Evolutionary conservation across 2,797 vertebrate genomes (phyloP).

Genomic region (Oryzias dopingdopingensis): DNA sequence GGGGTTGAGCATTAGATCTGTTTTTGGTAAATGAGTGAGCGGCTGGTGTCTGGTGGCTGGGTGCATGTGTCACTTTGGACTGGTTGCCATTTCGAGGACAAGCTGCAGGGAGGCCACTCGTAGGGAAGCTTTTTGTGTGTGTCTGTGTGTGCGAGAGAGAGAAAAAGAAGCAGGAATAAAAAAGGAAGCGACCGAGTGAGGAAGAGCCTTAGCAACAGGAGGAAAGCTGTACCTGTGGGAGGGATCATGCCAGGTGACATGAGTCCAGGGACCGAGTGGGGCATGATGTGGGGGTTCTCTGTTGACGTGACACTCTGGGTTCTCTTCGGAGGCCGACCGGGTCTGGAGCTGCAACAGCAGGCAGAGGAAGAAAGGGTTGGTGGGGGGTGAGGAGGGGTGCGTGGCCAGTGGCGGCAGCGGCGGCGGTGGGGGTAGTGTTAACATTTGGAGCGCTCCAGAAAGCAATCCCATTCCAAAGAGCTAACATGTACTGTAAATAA

Average conservation of each 20-base stretch:
- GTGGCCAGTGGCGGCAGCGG: slow-evolving; percentile 12
- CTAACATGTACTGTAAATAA: slow-evolving; percentile 99
- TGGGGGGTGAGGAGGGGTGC: slow-evolving; percentile 15
- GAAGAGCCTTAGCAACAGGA: slow-evolving; percentile 27
- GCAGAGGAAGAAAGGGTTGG: slow-evolving; percentile 22
- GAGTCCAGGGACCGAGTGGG: slow-evolving; percentile 96
- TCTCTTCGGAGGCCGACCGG: slow-evolving; percentile 97
- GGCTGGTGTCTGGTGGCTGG: slow-evolving; percentile 73
- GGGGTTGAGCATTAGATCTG: slow-evolving; percentile 62
- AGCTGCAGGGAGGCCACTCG: slow-evolving; percentile 62
- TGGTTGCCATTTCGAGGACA: slow-evolving; percentile 77
- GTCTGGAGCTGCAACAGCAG: slow-evolving; percentile 88
- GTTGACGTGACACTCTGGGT: slow-evolving; percentile 97
- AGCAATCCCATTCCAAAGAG: slow-evolving; percentile 93
- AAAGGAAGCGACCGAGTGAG: neutral
- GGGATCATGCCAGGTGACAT: slow-evolving; percentile 99
- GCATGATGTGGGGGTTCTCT: slow-evolving; percentile 99
- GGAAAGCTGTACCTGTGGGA: slow-evolving; percentile 87
- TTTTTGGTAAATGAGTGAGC: slow-evolving; percentile 70
- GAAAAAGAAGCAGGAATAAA: neutral
- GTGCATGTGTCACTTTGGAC: slow-evolving; percentile 78
- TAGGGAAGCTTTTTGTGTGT: slow-evolving; percentile 21
- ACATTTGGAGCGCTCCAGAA: slow-evolving; percentile 91
- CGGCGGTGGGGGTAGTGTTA: slow-evolving; percentile 60
- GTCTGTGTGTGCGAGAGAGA: slow-evolving; percentile 7